These are phyloP conservation scores for Agapetus fuscipes DNA, from an alignment of 2,888 invertebrate genomes.

Conservation along the genomic window DNA sequence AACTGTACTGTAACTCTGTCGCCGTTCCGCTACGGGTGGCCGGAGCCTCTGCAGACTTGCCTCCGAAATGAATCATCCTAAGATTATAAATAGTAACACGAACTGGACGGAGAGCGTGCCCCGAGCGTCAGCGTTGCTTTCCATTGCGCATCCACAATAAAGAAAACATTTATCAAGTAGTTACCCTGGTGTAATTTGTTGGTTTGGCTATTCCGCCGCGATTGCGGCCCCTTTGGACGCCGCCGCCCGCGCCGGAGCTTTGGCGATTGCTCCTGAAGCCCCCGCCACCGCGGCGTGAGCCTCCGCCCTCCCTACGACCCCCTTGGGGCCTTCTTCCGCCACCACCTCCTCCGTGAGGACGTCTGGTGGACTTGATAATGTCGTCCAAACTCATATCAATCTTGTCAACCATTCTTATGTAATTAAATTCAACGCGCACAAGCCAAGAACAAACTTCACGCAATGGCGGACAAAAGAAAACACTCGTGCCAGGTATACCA, in stretches of 20 bases:
- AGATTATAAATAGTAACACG: too few relatives aligned
- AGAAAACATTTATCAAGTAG: conserved; percentile 23
- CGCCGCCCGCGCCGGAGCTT: conserved; percentile 36
- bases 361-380: conserved; percentile 81
- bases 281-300: conserved; percentile 35
- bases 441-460: too few relatives aligned
- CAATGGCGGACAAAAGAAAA: too few relatives aligned
- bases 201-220: conserved; percentile 60
- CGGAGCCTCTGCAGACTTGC: too few relatives aligned
- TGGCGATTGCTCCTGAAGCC: conserved; percentile 33
- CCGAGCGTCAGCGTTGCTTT: too few relatives aligned
- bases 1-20: too few relatives aligned
- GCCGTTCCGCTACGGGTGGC: too few relatives aligned
- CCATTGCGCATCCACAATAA: conserved; percentile 33
- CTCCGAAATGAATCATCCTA: too few relatives aligned
- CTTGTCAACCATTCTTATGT: conserved; percentile 75
- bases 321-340: conserved; percentile 43
- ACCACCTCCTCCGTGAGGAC: conserved; percentile 51
- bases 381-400: conserved; percentile 97
- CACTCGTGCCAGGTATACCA: too few relatives aligned
- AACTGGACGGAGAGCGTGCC: too few relatives aligned
- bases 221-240: conserved; percentile 60
- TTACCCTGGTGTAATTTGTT: conserved; percentile 59
- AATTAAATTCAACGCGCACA: too few relatives aligned
- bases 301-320: conserved; percentile 37